Evolutionary conservation across 2,888 invertebrate species (phyloP).

Genomic region (Drosophila neotestacea): DNA sequence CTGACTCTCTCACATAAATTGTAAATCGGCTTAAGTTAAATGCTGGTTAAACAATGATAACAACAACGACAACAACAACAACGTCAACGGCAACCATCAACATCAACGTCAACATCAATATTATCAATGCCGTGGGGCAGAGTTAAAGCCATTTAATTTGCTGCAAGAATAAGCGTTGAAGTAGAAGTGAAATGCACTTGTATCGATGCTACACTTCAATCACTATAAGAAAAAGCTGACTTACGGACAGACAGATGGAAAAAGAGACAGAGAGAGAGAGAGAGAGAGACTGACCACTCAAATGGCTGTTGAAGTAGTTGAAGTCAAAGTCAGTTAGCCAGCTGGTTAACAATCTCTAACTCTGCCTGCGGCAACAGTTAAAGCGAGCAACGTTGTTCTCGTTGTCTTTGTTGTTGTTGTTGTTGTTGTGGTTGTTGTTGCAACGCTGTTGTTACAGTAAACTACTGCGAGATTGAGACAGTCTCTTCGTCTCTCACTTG

Average conservation of each 20-base stretch:
- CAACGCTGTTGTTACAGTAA: slow-evolving; percentile 55
- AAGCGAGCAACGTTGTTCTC: slow-evolving; percentile 30
- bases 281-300: slow-evolving; percentile 8
- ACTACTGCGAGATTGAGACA: slow-evolving; percentile 43
- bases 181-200: slow-evolving; percentile 74
- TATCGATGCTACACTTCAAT: slow-evolving; percentile 62
- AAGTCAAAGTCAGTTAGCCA: slow-evolving; percentile 33
- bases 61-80: slow-evolving; percentile 23
- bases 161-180: slow-evolving; percentile 66
- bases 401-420: slow-evolving; percentile 8
- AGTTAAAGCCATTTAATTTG: slow-evolving; percentile 70
- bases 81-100: slow-evolving; percentile 16
- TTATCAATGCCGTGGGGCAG: slow-evolving; percentile 48
- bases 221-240: slow-evolving; percentile 12
- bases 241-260: neutral
- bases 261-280: neutral
- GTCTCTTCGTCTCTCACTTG: slow-evolving; percentile 7
- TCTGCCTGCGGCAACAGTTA: slow-evolving; percentile 36
- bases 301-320: slow-evolving; percentile 32
- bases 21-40: slow-evolving; percentile 74
- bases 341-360: slow-evolving; percentile 58
- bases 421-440: slow-evolving; percentile 24
- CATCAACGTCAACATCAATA: slow-evolving; percentile 42
- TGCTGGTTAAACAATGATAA: slow-evolving; percentile 63
- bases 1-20: slow-evolving; percentile 57